Evolutionary conservation across 2,888 invertebrate genomes (phyloP).

Genomic region (Euplagia quadripunctaria): DNA sequence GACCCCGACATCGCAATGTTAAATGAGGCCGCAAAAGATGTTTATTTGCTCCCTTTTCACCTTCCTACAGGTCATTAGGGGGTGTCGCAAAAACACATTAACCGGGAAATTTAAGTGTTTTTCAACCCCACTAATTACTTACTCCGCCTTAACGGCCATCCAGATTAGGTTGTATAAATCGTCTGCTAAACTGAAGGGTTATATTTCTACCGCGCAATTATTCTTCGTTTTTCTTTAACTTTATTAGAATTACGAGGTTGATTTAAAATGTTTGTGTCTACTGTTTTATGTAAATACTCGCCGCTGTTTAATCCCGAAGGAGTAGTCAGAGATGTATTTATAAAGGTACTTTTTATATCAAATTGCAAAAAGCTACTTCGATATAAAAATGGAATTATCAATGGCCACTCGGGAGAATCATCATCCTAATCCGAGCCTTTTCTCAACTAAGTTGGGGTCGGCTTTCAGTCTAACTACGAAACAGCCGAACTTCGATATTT

Average conservation of each 20-base stretch:
- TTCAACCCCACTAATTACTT: constrained; percentile 76
- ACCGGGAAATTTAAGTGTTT: constrained; percentile 73
- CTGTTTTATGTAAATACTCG: background rate
- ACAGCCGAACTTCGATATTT: too few relatives aligned
- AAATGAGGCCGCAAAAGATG: constrained; percentile 59
- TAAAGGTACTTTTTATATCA: too few relatives aligned
- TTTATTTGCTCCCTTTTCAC: constrained; percentile 64
- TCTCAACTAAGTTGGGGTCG: too few relatives aligned
- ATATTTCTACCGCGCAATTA: constrained; percentile 44
- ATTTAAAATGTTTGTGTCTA: background rate
- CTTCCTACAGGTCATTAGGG: constrained; percentile 62
- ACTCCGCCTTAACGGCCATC: constrained; percentile 62
- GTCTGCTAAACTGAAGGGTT: constrained; percentile 44
- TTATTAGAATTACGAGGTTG: constrained; percentile 19
- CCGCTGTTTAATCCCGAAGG: background rate
- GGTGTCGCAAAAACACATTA: constrained; percentile 73
- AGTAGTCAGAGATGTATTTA: too few relatives aligned
- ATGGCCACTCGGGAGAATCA: too few relatives aligned
- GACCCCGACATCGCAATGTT: constrained; percentile 36
- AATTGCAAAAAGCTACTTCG: too few relatives aligned
- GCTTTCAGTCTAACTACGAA: too few relatives aligned
- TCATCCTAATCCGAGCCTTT: too few relatives aligned
- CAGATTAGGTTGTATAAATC: constrained; percentile 66
- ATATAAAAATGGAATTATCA: too few relatives aligned
- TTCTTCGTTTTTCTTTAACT: constrained; percentile 36